Evolutionary conservation across 30 jellyfish, hydroid and myxozoan genomes (phyloP).

Genomic region (Catostylus mosaicus): DNA sequence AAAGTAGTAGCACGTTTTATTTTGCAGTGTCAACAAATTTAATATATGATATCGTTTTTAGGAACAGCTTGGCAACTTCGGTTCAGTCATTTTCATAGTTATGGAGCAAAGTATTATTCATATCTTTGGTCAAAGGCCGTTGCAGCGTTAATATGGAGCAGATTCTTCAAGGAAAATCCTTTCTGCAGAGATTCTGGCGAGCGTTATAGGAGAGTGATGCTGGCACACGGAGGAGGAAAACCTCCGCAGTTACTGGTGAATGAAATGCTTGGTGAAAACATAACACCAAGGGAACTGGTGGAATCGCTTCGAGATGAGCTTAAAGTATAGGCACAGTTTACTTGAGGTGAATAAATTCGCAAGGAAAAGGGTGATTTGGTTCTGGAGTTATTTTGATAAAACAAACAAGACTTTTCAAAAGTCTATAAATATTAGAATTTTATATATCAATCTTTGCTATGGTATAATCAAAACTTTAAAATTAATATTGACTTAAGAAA

Average conservation of each 20-base stretch:
- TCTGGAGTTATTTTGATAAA: not conserved
- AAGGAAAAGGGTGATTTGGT: not conserved
- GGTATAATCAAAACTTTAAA: no score
- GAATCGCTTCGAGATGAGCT: slow-evolving; percentile 73
- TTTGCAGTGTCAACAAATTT: no score
- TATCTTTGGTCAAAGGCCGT: slow-evolving; percentile 96
- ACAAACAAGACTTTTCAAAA: slow-evolving; percentile 19
- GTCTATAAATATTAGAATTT: slow-evolving; percentile 23
- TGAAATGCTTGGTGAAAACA: slow-evolving; percentile 77
- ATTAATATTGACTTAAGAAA: no score
- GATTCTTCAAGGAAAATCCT: slow-evolving; percentile 87
- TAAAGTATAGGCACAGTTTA: not conserved
- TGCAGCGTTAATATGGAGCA: slow-evolving; percentile 87
- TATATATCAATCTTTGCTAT: no score
- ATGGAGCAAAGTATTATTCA: slow-evolving; percentile 94
- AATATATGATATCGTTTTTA: not conserved
- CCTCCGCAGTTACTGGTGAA: slow-evolving; percentile 82
- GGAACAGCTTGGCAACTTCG: slow-evolving; percentile 99
- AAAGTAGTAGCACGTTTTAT: no score
- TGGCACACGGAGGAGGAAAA: slow-evolving; percentile 94
- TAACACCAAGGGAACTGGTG: slow-evolving; percentile 68
- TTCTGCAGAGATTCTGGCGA: slow-evolving; percentile 86
- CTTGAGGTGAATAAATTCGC: not conserved
- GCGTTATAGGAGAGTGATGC: slow-evolving; percentile 79
- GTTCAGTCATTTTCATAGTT: slow-evolving; percentile 91